phyloP scores from a whole-genome alignment of 2,797 vertebrate species.

The Eidolon dupreanum region DNA sequence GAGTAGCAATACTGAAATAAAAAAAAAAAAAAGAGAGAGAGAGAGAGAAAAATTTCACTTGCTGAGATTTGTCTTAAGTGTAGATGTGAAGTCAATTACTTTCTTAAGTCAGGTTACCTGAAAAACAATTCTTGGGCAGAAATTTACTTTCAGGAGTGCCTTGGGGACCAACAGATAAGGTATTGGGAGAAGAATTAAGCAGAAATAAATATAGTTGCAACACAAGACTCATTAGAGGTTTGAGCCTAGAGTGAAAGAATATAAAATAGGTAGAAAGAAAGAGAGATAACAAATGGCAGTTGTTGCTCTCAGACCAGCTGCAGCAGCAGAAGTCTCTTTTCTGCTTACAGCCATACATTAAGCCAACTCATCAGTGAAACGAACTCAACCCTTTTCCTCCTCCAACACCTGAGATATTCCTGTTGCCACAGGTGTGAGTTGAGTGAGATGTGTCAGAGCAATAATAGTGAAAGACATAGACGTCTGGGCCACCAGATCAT shows the following conservation, averaged over 20 bases:
- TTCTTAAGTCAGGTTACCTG: not conserved
- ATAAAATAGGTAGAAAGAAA: not conserved
- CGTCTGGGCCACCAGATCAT: too few species aligned
- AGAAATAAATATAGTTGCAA: not conserved
- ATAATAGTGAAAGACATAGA: fast-evolving
- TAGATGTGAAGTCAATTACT: not conserved
- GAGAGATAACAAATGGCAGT: not conserved
- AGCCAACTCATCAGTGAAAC: not conserved
- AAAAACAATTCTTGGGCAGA: not conserved
- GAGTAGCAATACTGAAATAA: not conserved
- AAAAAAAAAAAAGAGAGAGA: not conserved
- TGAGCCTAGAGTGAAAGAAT: not conserved
- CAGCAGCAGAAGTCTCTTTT: not conserved
- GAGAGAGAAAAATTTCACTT: not conserved
- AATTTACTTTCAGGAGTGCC: not conserved
- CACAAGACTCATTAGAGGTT: not conserved
- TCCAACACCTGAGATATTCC: not conserved
- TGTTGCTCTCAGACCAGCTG: not conserved
- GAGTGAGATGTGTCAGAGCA: not conserved
- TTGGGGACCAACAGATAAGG: not conserved
- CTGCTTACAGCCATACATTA: too few species aligned
- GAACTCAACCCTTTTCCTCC: not conserved
- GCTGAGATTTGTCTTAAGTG: not conserved
- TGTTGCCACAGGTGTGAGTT: not conserved
- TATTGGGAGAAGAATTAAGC: not conserved